A percentile compares a stretch with the other conserved stretches of the same genome.
Evolutionary conservation across 2,113 vertebrate genomes (phyloP).

Genomic region (Hippocampus zosterae): DNA sequence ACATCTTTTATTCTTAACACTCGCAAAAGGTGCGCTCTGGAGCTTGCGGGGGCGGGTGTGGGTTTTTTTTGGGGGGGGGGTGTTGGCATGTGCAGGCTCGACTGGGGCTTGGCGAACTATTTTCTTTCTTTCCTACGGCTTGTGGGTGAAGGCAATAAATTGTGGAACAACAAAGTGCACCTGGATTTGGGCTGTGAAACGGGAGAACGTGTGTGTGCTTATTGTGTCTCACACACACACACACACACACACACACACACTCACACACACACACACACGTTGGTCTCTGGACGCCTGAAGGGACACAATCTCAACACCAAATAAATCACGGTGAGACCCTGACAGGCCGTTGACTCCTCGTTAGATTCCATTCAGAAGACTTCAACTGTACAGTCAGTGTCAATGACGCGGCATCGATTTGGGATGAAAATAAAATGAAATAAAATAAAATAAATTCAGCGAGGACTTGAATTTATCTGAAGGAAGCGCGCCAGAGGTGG

Average conservation of each 20-base stretch:
- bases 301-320: constrained; percentile 53
- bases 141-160: constrained; percentile 58
- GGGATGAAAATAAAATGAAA: constrained; percentile 8
- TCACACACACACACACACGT: constrained; percentile 3
- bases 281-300: constrained; percentile 54
- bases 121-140: constrained; percentile 46
- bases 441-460: background rate
- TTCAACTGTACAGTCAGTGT: constrained; percentile 6
- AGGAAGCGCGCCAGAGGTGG: background rate
- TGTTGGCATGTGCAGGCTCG: constrained; percentile 55
- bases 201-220: constrained; percentile 20
- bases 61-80: too few species aligned
- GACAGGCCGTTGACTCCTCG: constrained; percentile 57
- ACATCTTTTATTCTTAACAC: constrained; percentile 11
- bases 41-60: background rate
- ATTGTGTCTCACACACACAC: too few species aligned
- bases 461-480: background rate
- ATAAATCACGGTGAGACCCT: constrained; percentile 65
- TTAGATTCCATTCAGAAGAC: constrained; percentile 44
- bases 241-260: background rate
- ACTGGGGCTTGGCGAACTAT: constrained; percentile 44
- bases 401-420: constrained; percentile 18
- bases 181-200: constrained; percentile 54
- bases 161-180: constrained; percentile 64
- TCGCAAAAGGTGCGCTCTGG: constrained; percentile 9